Evolutionary conservation across 2,113 vertebrate species (phyloP), one percentile per base, ranked within the genome.

Genomic region (Peucedramus taeniatus): DNA sequence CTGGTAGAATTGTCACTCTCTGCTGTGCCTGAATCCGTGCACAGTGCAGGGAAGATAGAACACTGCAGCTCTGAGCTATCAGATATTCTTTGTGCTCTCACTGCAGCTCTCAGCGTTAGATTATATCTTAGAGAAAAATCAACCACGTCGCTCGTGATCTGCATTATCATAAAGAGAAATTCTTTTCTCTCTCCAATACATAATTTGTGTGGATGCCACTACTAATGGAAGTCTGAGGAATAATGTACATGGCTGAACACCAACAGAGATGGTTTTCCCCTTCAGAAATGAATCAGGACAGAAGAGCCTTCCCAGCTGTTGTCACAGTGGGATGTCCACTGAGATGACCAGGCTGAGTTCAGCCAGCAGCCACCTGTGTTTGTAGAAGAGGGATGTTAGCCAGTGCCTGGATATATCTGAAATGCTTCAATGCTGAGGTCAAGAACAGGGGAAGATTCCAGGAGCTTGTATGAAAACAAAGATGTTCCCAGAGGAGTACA

Each of bases 101-200:
- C 83, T 86, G 61, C 70, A 60, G 81, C 51, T 83, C 64, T 76
- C 53, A 68, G 61, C 33, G 18, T 85, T 75, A 68, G 47, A 22
- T 39, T 68, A 0, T 24, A 28, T 22, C 37, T 76, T 39, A 44
- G 42, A 82, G 90, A 71, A 64, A 83, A 91, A 80, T 21, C 51
- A 86, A 5, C 63, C 26, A 13, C 0, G 0, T 59, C 6, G 1
- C 45, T 87, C 60, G 10, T 37, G 24, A 42, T n/a, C 47, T 39
- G 51, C 42, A 30, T 75, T 42, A 50, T 45, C 35, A 81, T 31
- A 11, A 81, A 42, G 64, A 47, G 18, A 47, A 66, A 76, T 33
- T 7, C 3, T 37, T 77, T 63, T 23, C 18, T 50, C 44, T 71
- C 85, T 82, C 65, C 47, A 27, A 2, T 39, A 30, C 0, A 0